Conservation (phyloP, 1,140 invertebrate species). For the Caenorhabditis tropicalis region DNA sequence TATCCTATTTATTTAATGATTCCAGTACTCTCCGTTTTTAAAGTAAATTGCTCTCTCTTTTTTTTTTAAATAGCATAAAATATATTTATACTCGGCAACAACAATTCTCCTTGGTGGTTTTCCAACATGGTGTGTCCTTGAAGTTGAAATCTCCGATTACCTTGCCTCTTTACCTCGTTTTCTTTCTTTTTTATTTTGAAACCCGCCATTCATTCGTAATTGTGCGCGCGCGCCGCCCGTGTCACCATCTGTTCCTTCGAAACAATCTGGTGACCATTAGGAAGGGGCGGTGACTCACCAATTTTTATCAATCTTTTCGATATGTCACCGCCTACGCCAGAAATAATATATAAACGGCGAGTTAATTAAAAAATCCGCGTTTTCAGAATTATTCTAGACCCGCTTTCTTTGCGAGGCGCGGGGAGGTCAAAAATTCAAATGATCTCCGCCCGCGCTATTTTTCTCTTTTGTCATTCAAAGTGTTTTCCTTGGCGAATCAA, state of each 20-base stretch:
- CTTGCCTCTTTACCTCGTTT: neutral
- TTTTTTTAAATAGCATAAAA: neutral
- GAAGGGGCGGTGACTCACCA: neutral
- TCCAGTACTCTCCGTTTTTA: too few relatives aligned
- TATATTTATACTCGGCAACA: neutral
- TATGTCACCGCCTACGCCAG: neutral
- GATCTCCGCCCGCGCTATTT: too few relatives aligned
- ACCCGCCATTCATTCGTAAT: conserved; percentile 6
- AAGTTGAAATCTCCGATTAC: conserved; percentile 42
- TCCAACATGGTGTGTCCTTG: conserved; percentile 41
- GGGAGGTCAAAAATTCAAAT: too few relatives aligned
- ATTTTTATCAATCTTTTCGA: neutral
- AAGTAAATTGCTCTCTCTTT: too few relatives aligned
- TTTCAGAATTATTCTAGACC: neutral
- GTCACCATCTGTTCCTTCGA: conserved; percentile 15
- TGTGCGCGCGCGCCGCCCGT: neutral
- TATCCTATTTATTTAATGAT: neutral
- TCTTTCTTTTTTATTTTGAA: neutral
- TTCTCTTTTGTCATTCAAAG: too few relatives aligned
- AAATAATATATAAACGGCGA: neutral
- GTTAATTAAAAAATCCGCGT: neutral
- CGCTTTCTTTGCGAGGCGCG: neutral
- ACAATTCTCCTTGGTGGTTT: neutral
- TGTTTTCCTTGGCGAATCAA: too few relatives aligned
- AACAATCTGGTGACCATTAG: conserved; percentile 1